phyloP scores from a whole-genome alignment of 2,888 invertebrate genomes.

The Linyphia triangularis region DNA sequence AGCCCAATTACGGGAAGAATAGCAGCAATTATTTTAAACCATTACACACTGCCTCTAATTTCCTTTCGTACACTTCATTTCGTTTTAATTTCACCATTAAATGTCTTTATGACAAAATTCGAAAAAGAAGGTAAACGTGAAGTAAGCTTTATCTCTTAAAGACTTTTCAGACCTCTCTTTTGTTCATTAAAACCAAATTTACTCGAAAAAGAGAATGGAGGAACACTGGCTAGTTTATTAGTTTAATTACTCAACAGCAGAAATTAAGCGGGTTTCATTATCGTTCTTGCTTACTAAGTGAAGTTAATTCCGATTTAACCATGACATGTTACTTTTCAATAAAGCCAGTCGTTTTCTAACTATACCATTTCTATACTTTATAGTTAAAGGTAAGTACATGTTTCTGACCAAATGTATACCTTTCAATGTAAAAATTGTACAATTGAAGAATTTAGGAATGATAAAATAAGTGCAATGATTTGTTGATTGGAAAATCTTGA shows the following conservation, averaged over 20 bases:
- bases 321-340: neutral
- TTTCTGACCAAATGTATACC: too few species aligned
- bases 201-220: neutral
- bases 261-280: neutral
- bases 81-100: slow-evolving; percentile 28
- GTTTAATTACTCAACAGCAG: neutral
- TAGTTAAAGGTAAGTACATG: too few species aligned
- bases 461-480: too few species aligned
- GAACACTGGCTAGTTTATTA: neutral
- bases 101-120: slow-evolving; percentile 16
- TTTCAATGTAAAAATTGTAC: too few species aligned
- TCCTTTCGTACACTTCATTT: slow-evolving; percentile 26
- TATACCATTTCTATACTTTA: too few species aligned
- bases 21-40: slow-evolving; percentile 49
- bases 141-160: neutral
- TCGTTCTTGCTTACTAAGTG: neutral
- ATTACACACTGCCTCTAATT: slow-evolving; percentile 29
- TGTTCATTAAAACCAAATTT: neutral
- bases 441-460: too few species aligned
- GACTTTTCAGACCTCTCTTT: neutral
- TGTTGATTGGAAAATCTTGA: too few species aligned
- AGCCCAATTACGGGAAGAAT: slow-evolving; percentile 30
- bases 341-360: too few species aligned
- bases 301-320: neutral
- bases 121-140: neutral